Conservation (phyloP, 2,113 vertebrate species). For the Hippoglossus stenolepis region DNA sequence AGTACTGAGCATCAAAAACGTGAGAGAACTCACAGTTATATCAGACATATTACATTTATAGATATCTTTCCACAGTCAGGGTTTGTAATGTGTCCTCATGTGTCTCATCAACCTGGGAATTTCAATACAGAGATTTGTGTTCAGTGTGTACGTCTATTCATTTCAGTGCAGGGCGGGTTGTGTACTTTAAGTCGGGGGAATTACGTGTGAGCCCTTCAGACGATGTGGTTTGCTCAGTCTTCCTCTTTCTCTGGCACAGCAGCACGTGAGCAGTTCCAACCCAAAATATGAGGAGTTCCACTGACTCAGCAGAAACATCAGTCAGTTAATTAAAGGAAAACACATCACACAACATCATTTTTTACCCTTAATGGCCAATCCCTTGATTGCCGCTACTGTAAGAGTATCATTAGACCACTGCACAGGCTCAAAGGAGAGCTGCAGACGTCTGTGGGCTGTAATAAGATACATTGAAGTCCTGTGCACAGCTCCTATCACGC, state of each 20-base stretch:
- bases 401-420: constrained; percentile 35
- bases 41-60: no score
- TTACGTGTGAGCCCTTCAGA: constrained; percentile 34
- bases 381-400: constrained; percentile 44
- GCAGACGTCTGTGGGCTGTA: neutral
- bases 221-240: constrained; percentile 21
- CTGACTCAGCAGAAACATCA: constrained; percentile 59
- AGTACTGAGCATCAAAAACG: neutral
- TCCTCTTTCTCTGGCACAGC: constrained; percentile 34
- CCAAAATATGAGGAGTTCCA: constrained; percentile 37
- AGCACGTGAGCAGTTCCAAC: constrained; percentile 18
- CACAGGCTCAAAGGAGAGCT: neutral
- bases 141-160: neutral
- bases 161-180: neutral
- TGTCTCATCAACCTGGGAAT: neutral
- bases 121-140: neutral
- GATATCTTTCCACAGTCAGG: neutral
- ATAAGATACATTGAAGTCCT: neutral
- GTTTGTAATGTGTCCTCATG: neutral
- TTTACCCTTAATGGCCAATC: constrained; percentile 52
- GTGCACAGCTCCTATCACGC: constrained; percentile 2
- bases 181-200: constrained; percentile 33
- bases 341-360: constrained; percentile 47
- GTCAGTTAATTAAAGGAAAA: constrained; percentile 50
- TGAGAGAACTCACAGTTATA: no score